These are phyloP conservation scores for Oenanthe melanoleuca DNA, from an alignment of 2,113 vertebrate genomes.

Conservation along the genomic window DNA sequence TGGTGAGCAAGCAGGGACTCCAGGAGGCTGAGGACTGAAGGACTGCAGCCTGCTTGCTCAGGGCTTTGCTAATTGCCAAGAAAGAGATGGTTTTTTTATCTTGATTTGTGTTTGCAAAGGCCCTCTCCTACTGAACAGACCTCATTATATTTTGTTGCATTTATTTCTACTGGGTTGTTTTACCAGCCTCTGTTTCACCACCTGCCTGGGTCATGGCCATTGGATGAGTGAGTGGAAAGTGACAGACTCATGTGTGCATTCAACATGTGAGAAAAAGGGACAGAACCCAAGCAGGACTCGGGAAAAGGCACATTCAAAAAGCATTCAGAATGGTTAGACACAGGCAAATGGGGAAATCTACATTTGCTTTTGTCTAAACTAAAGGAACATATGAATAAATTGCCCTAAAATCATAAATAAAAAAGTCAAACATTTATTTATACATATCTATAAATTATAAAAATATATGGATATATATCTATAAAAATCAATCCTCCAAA, in stretches of 20 bases:
- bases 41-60: rapidly evolving
- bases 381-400: not conserved
- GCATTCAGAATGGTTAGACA: not conserved
- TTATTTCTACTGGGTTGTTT: not conserved
- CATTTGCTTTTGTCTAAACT: not conserved
- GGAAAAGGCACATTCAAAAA: not conserved
- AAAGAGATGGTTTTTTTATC: not conserved
- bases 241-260: not conserved
- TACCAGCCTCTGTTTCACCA: not conserved
- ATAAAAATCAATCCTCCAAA: not conserved
- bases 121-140: not conserved
- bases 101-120: not conserved
- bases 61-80: not conserved
- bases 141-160: not conserved
- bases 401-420: not conserved
- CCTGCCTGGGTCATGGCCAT: not conserved
- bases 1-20: rapidly evolving
- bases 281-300: not conserved
- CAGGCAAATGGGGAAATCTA: not conserved
- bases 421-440: not conserved
- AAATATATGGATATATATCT: not conserved
- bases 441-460: not conserved
- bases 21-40: not conserved
- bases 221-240: not conserved
- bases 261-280: not conserved